These are phyloP conservation scores for Otolemur crassicaudatus DNA, from an alignment of 2,797 vertebrate genomes.

Conservation along the genomic window DNA sequence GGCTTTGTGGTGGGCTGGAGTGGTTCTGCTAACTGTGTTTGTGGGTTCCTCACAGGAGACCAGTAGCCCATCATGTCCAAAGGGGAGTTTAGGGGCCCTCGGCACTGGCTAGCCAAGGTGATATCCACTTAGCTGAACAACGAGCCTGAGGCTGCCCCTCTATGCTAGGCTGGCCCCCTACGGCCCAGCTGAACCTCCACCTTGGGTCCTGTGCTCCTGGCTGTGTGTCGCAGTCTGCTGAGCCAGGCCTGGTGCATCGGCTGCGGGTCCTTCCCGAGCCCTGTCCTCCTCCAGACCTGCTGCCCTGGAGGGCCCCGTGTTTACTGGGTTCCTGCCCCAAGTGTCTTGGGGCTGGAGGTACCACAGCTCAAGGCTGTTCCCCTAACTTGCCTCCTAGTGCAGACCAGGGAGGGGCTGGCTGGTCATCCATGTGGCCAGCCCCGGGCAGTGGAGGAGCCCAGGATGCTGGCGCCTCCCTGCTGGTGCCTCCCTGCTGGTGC, in stretches of 20 bases:
- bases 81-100: not conserved
- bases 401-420: rapidly evolving
- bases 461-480: not conserved
- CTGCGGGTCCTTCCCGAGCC: not conserved
- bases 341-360: not conserved
- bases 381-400: not conserved
- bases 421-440: not conserved
- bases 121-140: too few species aligned
- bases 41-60: not conserved
- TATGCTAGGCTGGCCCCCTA: too few species aligned
- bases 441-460: not conserved
- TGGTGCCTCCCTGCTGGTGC: not conserved
- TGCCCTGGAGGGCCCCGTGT: too few species aligned
- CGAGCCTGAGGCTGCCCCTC: not conserved
- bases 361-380: not conserved
- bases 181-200: not conserved
- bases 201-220: not conserved
- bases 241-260: not conserved
- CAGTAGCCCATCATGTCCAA: not conserved
- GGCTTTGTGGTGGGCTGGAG: not conserved
- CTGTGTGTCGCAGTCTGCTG: too few species aligned
- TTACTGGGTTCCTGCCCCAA: not conserved
- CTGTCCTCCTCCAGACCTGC: not conserved
- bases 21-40: not conserved
- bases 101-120: not conserved